phyloP scores from a whole-genome alignment of 2,797 vertebrate genomes.

The Sparus aurata region DNA sequence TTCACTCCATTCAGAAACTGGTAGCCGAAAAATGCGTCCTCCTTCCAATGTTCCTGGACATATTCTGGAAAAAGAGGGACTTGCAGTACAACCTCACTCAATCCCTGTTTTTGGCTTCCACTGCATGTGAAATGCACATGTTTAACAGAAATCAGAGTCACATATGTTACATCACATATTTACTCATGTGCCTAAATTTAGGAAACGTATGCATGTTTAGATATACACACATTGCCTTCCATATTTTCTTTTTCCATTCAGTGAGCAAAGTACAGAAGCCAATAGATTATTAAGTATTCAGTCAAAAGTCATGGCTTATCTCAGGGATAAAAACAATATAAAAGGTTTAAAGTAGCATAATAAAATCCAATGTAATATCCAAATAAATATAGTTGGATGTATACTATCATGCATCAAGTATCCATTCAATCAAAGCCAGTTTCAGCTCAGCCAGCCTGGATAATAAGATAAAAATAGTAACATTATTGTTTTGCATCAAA shows the following conservation, averaged over 20 bases:
- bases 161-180: not conserved
- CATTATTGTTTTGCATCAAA: not conserved
- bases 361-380: not conserved
- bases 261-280: not conserved
- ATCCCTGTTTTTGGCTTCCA: not conserved
- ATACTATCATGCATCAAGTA: not conserved
- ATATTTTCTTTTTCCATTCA: not conserved
- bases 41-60: slow-evolving; percentile 70
- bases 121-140: too few relatives aligned
- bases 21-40: slow-evolving; percentile 76
- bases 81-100: not conserved
- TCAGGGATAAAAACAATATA: not conserved
- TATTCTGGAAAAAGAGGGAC: slow-evolving; percentile 56
- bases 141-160: too few relatives aligned
- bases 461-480: not conserved
- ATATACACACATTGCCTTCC: not conserved
- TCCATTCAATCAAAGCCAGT: slow-evolving; percentile 27
- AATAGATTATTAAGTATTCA: not conserved
- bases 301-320: not conserved
- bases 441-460: slow-evolving; percentile 61
- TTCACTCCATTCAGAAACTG: slow-evolving; percentile 80
- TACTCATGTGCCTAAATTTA: not conserved
- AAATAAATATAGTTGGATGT: not conserved
- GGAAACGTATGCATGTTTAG: not conserved
- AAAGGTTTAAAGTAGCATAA: not conserved